Evolutionary conservation across 2,113 vertebrate species (phyloP).

Genomic region (Psammodynastes pulverulentus): DNA sequence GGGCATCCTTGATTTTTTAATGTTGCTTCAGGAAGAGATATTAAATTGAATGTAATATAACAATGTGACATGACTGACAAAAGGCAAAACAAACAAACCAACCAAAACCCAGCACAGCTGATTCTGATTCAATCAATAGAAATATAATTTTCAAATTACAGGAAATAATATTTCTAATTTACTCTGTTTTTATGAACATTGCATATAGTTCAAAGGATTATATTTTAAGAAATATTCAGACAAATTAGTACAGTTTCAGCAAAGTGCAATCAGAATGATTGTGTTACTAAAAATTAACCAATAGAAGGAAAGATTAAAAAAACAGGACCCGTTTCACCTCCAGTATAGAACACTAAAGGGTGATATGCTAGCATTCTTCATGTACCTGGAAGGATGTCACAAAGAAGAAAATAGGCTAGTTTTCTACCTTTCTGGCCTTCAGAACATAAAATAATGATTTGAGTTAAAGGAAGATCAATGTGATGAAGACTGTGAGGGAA

Average conservation of each 20-base stretch:
- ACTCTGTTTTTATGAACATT: not conserved
- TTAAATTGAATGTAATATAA: not conserved
- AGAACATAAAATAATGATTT: not conserved
- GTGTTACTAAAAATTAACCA: not conserved
- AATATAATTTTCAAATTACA: not conserved
- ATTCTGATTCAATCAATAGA: not conserved
- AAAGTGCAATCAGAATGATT: not conserved
- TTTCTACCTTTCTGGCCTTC: not conserved
- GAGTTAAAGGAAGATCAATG: not conserved
- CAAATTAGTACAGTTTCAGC: not conserved
- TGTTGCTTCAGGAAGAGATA: not conserved
- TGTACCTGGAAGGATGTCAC: not conserved
- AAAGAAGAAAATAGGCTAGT: not conserved
- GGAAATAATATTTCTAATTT: not conserved
- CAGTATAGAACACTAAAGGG: not conserved
- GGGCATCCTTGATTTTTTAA: not conserved
- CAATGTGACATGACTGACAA: not conserved
- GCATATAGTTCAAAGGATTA: not conserved
- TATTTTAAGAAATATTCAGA: not conserved
- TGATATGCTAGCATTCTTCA: not conserved
- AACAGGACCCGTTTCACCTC: not conserved
- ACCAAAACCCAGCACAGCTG: not conserved
- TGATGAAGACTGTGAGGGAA: not conserved
- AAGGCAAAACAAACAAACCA: not conserved
- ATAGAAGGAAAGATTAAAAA: not conserved